Evolutionary conservation across 2,113 vertebrate species (phyloP).

Genomic region (Macrotis lagotis): DNA sequence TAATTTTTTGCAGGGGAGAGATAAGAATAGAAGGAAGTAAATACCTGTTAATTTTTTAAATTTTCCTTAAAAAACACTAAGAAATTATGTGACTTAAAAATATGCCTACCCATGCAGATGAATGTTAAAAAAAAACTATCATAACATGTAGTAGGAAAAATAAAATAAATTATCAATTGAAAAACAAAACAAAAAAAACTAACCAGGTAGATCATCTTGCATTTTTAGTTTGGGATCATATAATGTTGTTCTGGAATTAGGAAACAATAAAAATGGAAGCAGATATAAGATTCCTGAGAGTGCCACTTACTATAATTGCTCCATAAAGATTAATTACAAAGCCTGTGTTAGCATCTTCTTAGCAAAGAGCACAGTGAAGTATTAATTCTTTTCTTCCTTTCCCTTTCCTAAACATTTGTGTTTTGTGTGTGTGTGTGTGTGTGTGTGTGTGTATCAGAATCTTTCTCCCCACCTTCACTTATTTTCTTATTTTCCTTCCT

Average conservation of each 20-base stretch:
- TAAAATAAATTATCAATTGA: no score
- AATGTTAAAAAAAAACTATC: no score
- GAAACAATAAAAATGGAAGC: background rate
- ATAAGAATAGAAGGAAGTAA: background rate
- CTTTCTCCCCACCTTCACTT: no score
- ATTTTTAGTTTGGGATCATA: accelerated
- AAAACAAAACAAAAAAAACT: no score
- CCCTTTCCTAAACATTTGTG: background rate
- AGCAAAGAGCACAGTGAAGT: background rate
- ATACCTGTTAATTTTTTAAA: accelerated
- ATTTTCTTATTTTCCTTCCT: no score
- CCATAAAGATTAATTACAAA: background rate
- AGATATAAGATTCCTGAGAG: background rate
- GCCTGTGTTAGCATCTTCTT: background rate
- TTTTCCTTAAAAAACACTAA: background rate
- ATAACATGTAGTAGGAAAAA: no score
- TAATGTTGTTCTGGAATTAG: background rate
- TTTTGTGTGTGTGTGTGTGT: no score
- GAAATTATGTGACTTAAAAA: no score
- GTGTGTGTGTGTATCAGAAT: no score
- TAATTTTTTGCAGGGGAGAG: background rate
- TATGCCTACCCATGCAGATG: no score
- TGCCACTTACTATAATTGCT: background rate
- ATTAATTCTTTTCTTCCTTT: background rate
- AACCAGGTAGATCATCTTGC: background rate